These are phyloP conservation scores for Linurgus olivaceus DNA, from an alignment of 2,797 vertebrate genomes.

Conservation along the genomic window DNA sequence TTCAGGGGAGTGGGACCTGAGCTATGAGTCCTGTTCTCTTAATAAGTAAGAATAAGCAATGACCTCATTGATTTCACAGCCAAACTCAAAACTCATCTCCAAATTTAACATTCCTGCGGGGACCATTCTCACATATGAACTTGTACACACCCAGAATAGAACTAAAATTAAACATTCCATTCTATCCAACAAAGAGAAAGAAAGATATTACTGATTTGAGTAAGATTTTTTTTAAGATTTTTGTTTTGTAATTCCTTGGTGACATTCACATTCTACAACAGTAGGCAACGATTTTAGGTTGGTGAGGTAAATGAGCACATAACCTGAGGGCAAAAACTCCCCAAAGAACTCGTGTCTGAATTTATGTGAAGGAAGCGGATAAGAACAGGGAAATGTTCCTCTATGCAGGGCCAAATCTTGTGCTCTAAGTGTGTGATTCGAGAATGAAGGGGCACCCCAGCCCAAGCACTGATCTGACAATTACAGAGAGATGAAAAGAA, in stretches of 20 bases:
- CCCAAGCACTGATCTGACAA: neutral
- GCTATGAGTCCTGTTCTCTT: neutral
- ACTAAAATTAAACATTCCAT: neutral
- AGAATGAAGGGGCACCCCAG: neutral
- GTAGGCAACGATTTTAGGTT: neutral
- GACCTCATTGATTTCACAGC: neutral
- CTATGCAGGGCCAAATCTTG: neutral
- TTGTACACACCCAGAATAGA: neutral
- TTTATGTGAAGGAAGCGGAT: neutral
- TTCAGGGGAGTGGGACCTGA: neutral
- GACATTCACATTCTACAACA: neutral
- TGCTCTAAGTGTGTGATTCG: neutral
- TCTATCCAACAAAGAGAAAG: neutral
- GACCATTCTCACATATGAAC: neutral
- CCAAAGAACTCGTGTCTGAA: neutral
- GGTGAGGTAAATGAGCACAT: neutral
- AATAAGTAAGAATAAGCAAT: neutral
- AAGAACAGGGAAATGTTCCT: neutral
- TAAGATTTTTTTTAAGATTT: neutral
- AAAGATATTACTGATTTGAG: neutral
- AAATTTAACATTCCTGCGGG: neutral
- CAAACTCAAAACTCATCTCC: neutral
- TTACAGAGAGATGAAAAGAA: neutral
- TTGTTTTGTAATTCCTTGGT: neutral
- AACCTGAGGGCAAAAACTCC: neutral